Evolutionary conservation across 2,797 vertebrate species (phyloP), one percentile per base, ranked within the genome.

Genomic region (Poliocrania exsul): DNA sequence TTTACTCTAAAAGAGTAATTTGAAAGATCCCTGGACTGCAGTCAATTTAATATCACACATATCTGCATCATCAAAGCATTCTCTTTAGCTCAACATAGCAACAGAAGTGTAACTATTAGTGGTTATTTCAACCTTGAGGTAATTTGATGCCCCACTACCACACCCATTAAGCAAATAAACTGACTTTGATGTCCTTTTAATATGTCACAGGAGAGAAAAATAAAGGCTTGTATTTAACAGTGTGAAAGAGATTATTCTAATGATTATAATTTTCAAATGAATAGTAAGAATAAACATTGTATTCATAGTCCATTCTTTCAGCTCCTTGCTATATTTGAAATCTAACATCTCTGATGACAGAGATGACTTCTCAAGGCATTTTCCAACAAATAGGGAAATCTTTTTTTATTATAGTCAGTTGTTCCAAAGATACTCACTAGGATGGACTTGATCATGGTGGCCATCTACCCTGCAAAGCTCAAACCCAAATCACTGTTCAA

Each of bases 21-120:
- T 92, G 88, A 97, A 95, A 92, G 86, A 96, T 95, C 88, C 93
- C 90, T 96, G 94, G 95, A 96, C 75, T 77, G 66, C 86, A 95
- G 92, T 96, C 93, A 97, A 96, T 67, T 93, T 93, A 94, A 93
- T 91, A 94, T 95, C 88, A 95, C 73, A 85, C 77, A 67, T 95
- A 95, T 86, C 88, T 96, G 42, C 57, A 71, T 85, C 94, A 96
- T 95, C 95, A 96, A 95, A 96, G 95, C 95, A 93, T 95, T 95
- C 88, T 93, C 37, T 82, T 92, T 85, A 64, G 74, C 81, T 96
- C 78, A 93, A 69, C 53, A 46, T 89, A 94, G 86, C 69, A 92
- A 87, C 73, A 92, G 91, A 89, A 89, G 65, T 60, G 31, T 85
- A 94, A 90, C 86, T 91, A 89, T 78, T 93, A 94, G 81, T 38